Base-by-base conservation (phyloP, 1,140 invertebrate genomes). In the Melanaphis sacchari region DNA sequence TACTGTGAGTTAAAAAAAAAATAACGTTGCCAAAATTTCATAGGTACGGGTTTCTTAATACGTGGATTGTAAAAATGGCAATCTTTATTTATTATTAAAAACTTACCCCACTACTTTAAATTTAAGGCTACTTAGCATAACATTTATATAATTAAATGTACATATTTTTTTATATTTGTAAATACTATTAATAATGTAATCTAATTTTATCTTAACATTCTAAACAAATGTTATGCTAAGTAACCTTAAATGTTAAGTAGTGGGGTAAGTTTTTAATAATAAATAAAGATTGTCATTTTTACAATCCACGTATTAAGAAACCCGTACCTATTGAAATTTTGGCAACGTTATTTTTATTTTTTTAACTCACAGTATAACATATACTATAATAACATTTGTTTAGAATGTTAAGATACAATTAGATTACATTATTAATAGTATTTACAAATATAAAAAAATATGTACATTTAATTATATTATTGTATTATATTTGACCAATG, bases 1-100 rank as follows among this genome's bases (percentile, higher is more conserved):
- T 31, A 26, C 31, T 43, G 8, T 40, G 6, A 40, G n/a, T 26
- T 26, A 26, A 85, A 85, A 41, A 82, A n/a, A 84, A 84, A 40
- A 84, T 41, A 85, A 85, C 26, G 40, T 85, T 85, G 82, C 82
- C 82, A 85, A 85, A 85, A 85, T 31, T 41, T 43, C 82, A 84
- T 41, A 40, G 22, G 82, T 26, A 15, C 24, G 22, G 15, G 24
- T 26, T 85, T 85, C 26, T 43, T 85, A 31, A 85, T 31, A 43
- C 38, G 81, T 40, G 38, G 22, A 40, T 24, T 82, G 81, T 24
- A 6, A 24, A 22, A 3, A 40, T 24, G 38, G 9, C 76, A 21
- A 7, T 6, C 38, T 81, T 81, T 38, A 11, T 81, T 66, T 54
- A 31, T n/a, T 66, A 66, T n/a, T 66, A n/a, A 3, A 31, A 66